These are phyloP conservation scores for Calycopis cecrops DNA, from an alignment of 1,140 invertebrate genomes.

Conservation along the genomic window DNA sequence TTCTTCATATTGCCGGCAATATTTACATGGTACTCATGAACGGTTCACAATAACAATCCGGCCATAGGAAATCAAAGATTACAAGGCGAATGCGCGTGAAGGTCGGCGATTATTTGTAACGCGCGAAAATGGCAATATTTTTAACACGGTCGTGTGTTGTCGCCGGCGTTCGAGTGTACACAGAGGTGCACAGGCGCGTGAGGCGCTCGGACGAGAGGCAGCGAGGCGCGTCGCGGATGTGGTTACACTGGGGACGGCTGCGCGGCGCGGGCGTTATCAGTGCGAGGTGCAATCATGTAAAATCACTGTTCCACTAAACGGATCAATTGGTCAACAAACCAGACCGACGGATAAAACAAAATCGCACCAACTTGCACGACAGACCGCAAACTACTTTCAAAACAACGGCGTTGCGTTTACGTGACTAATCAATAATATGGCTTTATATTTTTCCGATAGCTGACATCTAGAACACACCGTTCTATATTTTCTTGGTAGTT, in stretches of 20 bases:
- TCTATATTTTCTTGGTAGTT: no score
- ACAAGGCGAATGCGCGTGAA: conserved; percentile 51
- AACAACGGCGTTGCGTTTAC: conserved; percentile 2
- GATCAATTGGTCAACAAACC: conserved; percentile 20
- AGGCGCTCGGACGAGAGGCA: conserved; percentile 13
- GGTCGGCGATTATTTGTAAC: conserved; percentile 53
- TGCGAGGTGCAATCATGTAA: conserved; percentile 50
- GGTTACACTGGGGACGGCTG: conserved; percentile 27
- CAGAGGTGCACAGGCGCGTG: conserved; percentile 13
- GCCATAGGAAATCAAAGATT: conserved; percentile 34
- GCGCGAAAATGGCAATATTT: conserved; percentile 41
- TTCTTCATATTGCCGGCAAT: conserved; percentile 49
- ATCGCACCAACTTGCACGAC: conserved; percentile 11
- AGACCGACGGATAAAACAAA: conserved; percentile 14
- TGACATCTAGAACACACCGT: background rate
- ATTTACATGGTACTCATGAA: conserved; percentile 7
- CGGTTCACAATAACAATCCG: conserved; percentile 3
- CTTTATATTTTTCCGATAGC: background rate
- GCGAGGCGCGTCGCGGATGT: conserved; percentile 31
- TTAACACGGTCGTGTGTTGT: conserved; percentile 26
- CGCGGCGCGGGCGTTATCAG: conserved; percentile 47
- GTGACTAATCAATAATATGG: conserved; percentile 4
- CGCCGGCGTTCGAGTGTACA: conserved; percentile 22
- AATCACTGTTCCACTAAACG: conserved; percentile 37
- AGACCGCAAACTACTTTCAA: conserved; percentile 11